Evolutionary conservation across 2,113 vertebrate species (phyloP).

Genomic region (Promerops cafer): DNA sequence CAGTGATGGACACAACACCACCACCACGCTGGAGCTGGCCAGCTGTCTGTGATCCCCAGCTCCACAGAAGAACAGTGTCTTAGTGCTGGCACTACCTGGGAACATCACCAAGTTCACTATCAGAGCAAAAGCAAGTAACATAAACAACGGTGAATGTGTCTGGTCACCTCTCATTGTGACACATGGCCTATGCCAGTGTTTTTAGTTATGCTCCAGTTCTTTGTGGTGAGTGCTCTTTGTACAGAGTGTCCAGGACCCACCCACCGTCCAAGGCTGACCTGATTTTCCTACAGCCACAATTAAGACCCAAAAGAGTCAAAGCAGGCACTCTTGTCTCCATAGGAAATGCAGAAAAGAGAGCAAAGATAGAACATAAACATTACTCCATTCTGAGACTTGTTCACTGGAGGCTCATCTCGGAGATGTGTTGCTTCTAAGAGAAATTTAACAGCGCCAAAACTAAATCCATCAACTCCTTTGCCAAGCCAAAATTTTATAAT

Average conservation of each 20-base stretch:
- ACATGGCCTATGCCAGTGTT: fast-evolving
- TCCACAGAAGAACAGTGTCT: neutral
- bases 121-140: neutral
- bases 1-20: neutral
- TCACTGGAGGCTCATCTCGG: slow-evolving; percentile 88
- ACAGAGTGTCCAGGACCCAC: neutral
- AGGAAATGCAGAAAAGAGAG: neutral
- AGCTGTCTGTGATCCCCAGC: neutral
- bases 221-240: neutral
- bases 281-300: neutral
- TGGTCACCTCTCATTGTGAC: neutral
- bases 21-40: neutral
- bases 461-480: slow-evolving; percentile 94
- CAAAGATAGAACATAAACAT: slow-evolving; percentile 3
- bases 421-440: slow-evolving; percentile 89
- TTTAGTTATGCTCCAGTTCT: neutral
- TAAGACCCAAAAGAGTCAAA: neutral
- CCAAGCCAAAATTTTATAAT: slow-evolving; percentile 88
- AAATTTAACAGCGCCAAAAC: slow-evolving; percentile 83
- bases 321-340: neutral
- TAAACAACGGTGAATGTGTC: neutral
- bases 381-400: slow-evolving; percentile 79
- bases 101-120: neutral
- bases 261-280: neutral
- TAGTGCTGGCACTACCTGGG: neutral